Conservation (phyloP, 2,888 invertebrate genomes). For the Dasysyrphus albostriatus region DNA sequence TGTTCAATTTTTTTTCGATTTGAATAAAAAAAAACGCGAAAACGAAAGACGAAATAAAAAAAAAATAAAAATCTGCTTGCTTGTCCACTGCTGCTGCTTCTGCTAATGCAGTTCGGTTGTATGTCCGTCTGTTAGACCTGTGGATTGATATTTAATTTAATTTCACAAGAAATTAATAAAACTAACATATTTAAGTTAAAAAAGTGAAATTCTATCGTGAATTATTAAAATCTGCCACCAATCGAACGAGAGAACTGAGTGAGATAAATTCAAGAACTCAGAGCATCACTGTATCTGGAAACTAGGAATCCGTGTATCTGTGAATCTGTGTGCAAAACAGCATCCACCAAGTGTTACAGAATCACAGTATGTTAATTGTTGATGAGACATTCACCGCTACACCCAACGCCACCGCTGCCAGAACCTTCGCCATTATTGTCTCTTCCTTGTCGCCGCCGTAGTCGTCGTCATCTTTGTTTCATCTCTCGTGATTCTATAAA, state of each 20-base stretch:
- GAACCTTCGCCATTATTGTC: constrained; percentile 45
- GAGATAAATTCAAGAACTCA: constrained; percentile 20
- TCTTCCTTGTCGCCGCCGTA: constrained; percentile 4
- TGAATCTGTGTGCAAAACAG: neutral
- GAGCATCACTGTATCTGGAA: constrained; percentile 30
- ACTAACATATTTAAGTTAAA: neutral
- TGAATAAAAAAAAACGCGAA: constrained; percentile 33
- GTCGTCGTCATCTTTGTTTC: constrained; percentile 45
- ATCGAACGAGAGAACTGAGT: neutral
- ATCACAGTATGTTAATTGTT: constrained; percentile 66
- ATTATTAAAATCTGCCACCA: neutral
- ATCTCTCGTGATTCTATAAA: constrained; percentile 68
- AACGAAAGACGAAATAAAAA: constrained; percentile 17
- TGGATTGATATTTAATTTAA: constrained; percentile 53
- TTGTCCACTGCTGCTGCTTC: constrained; percentile 57
- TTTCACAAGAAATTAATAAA: constrained; percentile 6
- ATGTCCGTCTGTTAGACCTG: constrained; percentile 54
- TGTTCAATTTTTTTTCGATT: constrained; percentile 17
- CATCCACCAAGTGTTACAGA: constrained; percentile 8
- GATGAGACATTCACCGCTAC: constrained; percentile 63
- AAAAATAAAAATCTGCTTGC: constrained; percentile 25
- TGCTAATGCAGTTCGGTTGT: constrained; percentile 72
- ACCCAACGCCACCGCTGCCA: constrained; percentile 16
- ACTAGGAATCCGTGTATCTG: constrained; percentile 5
- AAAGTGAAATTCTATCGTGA: neutral